Conservation (phyloP, 2,797 vertebrate species). For the Hypotaenidia philippensis region DNA sequence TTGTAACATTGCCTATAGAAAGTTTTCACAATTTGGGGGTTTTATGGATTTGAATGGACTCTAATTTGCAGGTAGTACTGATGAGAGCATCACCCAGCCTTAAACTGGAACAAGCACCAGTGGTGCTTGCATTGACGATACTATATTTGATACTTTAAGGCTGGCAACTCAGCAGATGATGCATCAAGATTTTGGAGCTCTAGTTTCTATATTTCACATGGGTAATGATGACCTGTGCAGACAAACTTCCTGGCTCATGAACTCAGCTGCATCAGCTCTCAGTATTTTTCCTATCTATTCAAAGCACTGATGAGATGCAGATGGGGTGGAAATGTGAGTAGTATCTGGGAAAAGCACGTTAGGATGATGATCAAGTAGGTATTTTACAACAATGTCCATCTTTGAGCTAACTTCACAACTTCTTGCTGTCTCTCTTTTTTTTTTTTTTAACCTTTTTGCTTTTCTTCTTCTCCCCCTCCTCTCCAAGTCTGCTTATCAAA, state of each 20-base stretch:
- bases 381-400: background rate
- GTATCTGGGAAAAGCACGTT: background rate
- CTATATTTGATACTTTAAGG: background rate
- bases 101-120: background rate
- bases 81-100: background rate
- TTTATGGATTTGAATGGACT: background rate
- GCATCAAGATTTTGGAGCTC: background rate
- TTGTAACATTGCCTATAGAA: background rate
- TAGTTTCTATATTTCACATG: background rate
- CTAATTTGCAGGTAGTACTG: background rate
- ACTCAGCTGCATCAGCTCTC: background rate
- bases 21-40: background rate
- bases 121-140: background rate
- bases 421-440: background rate
- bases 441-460: background rate
- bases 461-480: too few relatives aligned
- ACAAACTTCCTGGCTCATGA: background rate
- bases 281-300: background rate
- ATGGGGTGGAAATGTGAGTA: background rate
- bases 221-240: background rate
- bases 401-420: background rate
- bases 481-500: rapidly evolving
- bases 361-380: background rate
- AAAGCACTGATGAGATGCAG: background rate
- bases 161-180: background rate